Percentiles rank a stretch among this genome's conserved stretches.
Evolutionary conservation across 2,113 vertebrate species (phyloP).

Genomic region (Mohoua ochrocephala): DNA sequence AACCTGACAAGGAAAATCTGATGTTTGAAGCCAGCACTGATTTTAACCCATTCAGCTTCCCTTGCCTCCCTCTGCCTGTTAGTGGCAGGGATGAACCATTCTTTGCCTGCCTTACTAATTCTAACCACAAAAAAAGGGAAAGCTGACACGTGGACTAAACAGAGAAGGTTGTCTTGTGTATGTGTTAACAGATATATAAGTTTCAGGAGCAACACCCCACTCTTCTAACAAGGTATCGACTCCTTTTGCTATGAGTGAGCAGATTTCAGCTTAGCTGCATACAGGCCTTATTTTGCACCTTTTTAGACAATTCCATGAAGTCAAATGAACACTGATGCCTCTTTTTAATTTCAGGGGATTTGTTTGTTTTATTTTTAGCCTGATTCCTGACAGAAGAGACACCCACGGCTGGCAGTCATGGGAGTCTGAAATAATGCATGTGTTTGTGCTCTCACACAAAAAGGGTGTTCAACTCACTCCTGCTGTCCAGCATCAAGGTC

Average conservation of each 20-base stretch:
- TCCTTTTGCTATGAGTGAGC: neutral
- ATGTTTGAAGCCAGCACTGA: neutral
- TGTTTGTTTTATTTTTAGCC: constrained; percentile 52
- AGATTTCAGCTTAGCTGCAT: neutral
- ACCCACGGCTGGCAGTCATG: neutral
- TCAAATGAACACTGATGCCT: neutral
- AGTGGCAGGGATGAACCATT: neutral
- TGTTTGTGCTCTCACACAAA: constrained; percentile 5
- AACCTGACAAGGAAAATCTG: constrained; percentile 21
- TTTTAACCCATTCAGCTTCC: neutral
- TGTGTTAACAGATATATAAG: neutral
- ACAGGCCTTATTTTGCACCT: neutral
- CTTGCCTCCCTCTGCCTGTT: neutral
- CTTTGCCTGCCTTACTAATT: neutral
- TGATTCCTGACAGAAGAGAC: constrained; percentile 12
- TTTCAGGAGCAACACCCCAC: neutral
- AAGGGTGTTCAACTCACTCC: constrained; percentile 10
- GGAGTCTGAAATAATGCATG: neutral
- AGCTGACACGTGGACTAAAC: neutral
- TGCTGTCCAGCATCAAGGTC: constrained; percentile 48
- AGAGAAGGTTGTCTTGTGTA: neutral
- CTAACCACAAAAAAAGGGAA: neutral
- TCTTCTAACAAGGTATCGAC: neutral
- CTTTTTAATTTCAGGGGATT: constrained; percentile 9
- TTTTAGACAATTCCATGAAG: neutral